These are phyloP conservation scores for Pelvicachromis taeniatus DNA, from an alignment of 2,113 vertebrate species.

Conservation along the genomic window DNA sequence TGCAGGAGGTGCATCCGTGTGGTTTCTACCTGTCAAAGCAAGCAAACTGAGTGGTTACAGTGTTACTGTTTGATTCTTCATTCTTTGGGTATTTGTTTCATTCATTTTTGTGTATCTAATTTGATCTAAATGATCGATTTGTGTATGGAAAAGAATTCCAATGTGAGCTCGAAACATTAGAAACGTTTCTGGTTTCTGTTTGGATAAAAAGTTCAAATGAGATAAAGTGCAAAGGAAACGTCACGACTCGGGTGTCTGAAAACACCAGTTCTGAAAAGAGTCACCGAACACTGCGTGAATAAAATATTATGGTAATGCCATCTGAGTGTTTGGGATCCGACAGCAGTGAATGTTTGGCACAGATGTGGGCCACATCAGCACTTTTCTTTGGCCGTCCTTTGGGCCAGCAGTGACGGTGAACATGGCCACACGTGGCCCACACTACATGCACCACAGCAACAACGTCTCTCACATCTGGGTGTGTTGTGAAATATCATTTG, in stretches of 20 bases:
- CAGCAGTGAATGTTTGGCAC: neutral
- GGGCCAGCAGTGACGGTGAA: neutral
- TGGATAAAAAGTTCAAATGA: fast-evolving
- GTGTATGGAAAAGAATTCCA: fast-evolving
- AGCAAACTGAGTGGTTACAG: fast-evolving
- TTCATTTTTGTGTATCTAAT: neutral
- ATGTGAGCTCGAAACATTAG: neutral
- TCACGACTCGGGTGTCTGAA: neutral
- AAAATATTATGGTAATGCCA: neutral
- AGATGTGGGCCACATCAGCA: too few relatives aligned
- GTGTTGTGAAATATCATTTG: neutral
- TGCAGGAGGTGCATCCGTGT: neutral
- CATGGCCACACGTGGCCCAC: neutral
- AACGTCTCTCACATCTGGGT: neutral
- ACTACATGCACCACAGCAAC: neutral
- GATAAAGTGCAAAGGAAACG: neutral
- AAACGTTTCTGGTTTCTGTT: neutral
- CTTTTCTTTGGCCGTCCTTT: neutral
- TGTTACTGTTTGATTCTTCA: neutral
- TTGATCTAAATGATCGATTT: fast-evolving
- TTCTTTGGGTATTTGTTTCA: neutral
- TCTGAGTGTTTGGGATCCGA: too few relatives aligned
- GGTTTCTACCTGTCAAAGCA: fast-evolving
- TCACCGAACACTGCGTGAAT: neutral
- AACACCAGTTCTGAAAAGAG: neutral